Evolutionary conservation across 2,797 vertebrate species (phyloP).

Genomic region (Falco cherrug): DNA sequence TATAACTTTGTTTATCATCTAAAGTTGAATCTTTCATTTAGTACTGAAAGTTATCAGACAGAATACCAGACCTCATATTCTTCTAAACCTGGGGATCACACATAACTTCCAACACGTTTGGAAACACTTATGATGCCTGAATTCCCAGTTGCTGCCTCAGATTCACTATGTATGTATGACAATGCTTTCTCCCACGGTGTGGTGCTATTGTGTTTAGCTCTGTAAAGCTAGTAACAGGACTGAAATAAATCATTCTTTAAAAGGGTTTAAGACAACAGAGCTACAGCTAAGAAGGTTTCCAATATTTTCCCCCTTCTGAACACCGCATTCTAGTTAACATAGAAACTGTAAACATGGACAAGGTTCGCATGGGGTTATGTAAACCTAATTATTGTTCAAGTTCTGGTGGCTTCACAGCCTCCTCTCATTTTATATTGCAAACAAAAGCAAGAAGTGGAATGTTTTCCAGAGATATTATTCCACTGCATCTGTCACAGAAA

Average conservation of each 20-base stretch:
- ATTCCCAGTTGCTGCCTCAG: not conserved
- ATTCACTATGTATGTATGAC: not conserved
- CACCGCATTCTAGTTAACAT: not conserved
- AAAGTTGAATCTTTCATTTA: not conserved
- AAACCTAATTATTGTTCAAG: not conserved
- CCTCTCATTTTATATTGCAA: not conserved
- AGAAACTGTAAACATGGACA: not conserved
- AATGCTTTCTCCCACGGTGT: slow-evolving; percentile 1
- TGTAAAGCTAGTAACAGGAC: not conserved
- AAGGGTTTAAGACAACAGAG: not conserved
- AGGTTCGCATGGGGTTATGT: not conserved
- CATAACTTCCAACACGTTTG: not conserved
- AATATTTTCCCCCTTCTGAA: not conserved
- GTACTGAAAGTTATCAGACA: not conserved
- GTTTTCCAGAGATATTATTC: not conserved
- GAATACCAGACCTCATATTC: not conserved
- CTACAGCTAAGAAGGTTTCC: not conserved
- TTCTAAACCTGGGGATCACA: not conserved
- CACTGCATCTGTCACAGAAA: not conserved
- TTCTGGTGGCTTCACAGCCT: not conserved
- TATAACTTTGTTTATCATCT: not conserved
- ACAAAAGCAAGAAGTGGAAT: not conserved
- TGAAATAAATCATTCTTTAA: slow-evolving; percentile 8
- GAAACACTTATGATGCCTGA: not conserved
- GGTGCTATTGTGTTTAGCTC: slow-evolving; percentile 56